Evolutionary conservation across 2,888 invertebrate species (phyloP), one percentile per base, ranked within the genome.

Genomic region (Hyposoter didymator): DNA sequence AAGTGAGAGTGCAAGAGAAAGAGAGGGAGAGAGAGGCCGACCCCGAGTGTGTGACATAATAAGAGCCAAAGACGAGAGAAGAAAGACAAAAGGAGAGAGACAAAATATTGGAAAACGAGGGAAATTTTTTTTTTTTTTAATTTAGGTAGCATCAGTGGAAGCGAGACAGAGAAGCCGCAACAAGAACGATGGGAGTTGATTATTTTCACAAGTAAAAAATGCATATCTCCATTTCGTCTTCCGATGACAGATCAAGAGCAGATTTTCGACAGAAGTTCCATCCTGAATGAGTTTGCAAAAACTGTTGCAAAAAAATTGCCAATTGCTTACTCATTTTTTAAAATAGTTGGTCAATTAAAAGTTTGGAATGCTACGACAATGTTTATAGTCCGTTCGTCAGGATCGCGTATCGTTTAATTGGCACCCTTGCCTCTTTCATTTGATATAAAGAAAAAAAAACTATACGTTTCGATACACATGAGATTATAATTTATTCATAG

Each of bases 211-310:
- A 32, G 47, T 66, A 49, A 52, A 22, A 49, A 59, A 59, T 69
- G 64, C 74, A 75, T n/a, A 82, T 73, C n/a, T 59, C 28, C 74
- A 79, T 82, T 72, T 74, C 47, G 32, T 64, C 64, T 62, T 43
- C 43, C 32, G 82, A 79, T 39, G 75, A 76, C 49, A 67, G 69
- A 70, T 79, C 47, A 78, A 75, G 78, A 28, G 55, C 43, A 55
- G 35, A 67, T 28, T 14, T 52, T 12, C 12, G 14, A 45, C 22
- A 43, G 55, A 55, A 69, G 55, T 69, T 28, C 28, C 7, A 14
- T 7, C 39, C 43, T 43, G 28, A 49, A 49, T 35, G 49, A 66
- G 14, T 47, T 17, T 17, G 17, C 35, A 22, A 66, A 52, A 39
- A 32, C 28, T 39, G n/a, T 19, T 19, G 39, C 55, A 55, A 28